These are phyloP conservation scores for Balaenoptera acutorostrata DNA, from an alignment of 2,113 vertebrate genomes.

Conservation along the genomic window DNA sequence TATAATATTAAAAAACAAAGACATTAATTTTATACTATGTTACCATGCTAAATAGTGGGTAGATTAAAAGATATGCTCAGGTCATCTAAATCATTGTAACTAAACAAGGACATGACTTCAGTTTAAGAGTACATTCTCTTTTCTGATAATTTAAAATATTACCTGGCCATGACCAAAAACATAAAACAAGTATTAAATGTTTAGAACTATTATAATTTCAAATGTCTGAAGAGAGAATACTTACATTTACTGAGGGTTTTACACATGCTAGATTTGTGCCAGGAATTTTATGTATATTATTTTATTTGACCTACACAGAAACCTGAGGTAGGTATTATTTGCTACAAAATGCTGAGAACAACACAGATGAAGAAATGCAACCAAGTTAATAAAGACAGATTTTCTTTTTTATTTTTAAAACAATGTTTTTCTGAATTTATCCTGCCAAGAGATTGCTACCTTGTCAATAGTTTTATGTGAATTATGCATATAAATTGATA, in stretches of 20 bases:
- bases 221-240: not conserved
- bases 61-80: not conserved
- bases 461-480: not conserved
- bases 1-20: not conserved
- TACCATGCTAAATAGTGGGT: not conserved
- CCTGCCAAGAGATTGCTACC: not conserved
- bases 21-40: not conserved
- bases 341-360: not conserved
- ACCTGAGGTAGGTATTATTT: not conserved
- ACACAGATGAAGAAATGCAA: not conserved
- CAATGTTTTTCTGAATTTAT: not conserved
- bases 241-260: not conserved
- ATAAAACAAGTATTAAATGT: not conserved
- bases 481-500: not conserved
- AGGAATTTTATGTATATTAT: not conserved
- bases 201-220: not conserved
- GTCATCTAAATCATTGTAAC: not conserved
- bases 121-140: not conserved
- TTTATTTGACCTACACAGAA: not conserved
- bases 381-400: not conserved
- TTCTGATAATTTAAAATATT: not conserved
- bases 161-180: not conserved
- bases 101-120: not conserved
- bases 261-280: not conserved
- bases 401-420: not conserved